Evolutionary conservation across 2,888 invertebrate genomes (phyloP), one percentile per base, ranked within the genome.

Genomic region (Apocheima hispidaria): DNA sequence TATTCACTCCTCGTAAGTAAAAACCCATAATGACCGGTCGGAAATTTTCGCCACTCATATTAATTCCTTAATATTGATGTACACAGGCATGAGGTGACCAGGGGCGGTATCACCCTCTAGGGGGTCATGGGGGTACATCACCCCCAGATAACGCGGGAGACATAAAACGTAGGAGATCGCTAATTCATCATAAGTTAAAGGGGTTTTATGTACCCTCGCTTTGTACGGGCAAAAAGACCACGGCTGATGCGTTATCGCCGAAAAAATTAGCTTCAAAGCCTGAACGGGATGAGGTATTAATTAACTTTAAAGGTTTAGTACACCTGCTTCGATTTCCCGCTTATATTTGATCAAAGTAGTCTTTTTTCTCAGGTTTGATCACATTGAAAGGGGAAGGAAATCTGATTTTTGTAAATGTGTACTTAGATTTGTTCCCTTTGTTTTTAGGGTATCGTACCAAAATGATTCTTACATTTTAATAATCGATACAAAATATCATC

Each of bases 181-280:
- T 92, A 92, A 92, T 92, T 92, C 92, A 92, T 92, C 92, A 92
- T 92, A 92, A 92, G 92, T 92, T 92, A 92, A 92, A 92, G 92
- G 85, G 92, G 91, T 92, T 92, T 92, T 92, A 92, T 88, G 89
- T 88, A 86, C 86, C 51, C 68, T 78, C 83, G 81, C 85, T 81
- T 87, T 88, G 88, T 90, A 88, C 81, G 77, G 83, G 79, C 86
- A 90, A 90, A 91, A 88, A 90, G 87, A 43, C 59, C 49, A 48
- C 41, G 41, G 7, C 33, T 23, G 79, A 79, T 83, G 73, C 83
- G 86, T 87, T 86, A 84, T 86, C 86, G 74, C 69, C 75, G 76
- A 83, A 87, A 86, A 88, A 86, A 83, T 81, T 61, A 62, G 52
- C 83, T 82, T 81, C 83, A 84, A 84, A 85, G 84, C 78, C 77